phyloP scores from a whole-genome alignment of 1,140 invertebrate genomes.

The Hylaeus volcanicus region DNA sequence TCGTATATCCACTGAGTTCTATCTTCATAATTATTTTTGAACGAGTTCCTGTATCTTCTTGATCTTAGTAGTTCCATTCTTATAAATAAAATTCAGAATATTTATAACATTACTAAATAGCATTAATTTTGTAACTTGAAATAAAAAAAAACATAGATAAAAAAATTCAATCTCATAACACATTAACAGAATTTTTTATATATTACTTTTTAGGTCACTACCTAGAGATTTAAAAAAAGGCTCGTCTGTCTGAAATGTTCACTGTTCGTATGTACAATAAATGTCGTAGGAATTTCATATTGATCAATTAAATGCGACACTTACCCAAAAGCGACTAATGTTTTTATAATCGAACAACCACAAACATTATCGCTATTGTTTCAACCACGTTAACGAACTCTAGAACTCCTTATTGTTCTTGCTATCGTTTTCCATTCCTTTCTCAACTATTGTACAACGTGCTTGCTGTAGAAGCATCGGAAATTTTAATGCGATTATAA shows the following conservation, averaged over 20 bases:
- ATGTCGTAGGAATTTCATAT: not conserved
- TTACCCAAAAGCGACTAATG: not conserved
- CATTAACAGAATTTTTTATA: not conserved
- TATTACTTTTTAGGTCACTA: not conserved
- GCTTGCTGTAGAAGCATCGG: not conserved
- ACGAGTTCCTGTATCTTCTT: not conserved
- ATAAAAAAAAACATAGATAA: not conserved
- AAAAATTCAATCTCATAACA: slow-evolving; percentile 10
- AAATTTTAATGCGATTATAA: not conserved
- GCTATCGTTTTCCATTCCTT: not conserved
- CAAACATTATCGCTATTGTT: too few species aligned
- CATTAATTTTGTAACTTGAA: too few species aligned
- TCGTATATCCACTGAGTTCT: not conserved
- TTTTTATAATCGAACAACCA: not conserved
- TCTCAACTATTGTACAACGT: not conserved
- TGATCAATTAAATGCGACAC: not conserved
- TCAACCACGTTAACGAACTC: not conserved
- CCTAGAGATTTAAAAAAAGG: slow-evolving; percentile 6
- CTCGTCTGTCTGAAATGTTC: not conserved
- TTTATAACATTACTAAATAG: too few species aligned
- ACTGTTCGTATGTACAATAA: not conserved
- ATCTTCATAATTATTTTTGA: too few species aligned
- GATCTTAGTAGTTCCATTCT: not conserved
- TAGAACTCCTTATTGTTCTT: not conserved
- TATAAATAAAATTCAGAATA: not conserved